Evolutionary conservation across 2,888 invertebrate species (phyloP).

Genomic region (Athalia cordata): DNA sequence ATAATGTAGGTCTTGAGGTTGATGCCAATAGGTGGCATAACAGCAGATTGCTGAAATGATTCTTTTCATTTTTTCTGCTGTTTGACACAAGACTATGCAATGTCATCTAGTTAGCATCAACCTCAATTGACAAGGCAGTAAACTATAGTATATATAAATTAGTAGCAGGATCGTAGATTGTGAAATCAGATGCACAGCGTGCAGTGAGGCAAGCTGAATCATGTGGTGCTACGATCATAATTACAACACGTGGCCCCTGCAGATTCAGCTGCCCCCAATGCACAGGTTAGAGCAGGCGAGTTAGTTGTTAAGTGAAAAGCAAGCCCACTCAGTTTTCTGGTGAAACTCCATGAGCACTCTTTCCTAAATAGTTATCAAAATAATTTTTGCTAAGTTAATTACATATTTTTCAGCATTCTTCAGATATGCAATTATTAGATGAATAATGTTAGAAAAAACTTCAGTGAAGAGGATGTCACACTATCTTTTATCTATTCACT

Average conservation of each 20-base stretch:
- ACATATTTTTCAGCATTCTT: too few species aligned
- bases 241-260: slow-evolving; percentile 76
- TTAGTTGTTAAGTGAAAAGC: slow-evolving; percentile 61
- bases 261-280: slow-evolving; percentile 76
- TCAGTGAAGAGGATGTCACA: too few species aligned
- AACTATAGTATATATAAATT: neutral
- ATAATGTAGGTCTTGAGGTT: too few species aligned
- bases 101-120: too few species aligned
- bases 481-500: too few species aligned
- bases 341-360: neutral
- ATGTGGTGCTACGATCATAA: slow-evolving; percentile 81
- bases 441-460: too few species aligned
- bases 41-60: too few species aligned
- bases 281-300: slow-evolving; percentile 58
- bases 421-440: too few species aligned
- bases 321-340: slow-evolving; percentile 46
- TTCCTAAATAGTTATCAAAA: slow-evolving; percentile 3
- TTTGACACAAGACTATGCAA: too few species aligned
- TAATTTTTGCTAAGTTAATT: too few species aligned
- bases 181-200: slow-evolving; percentile 57
- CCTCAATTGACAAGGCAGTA: neutral
- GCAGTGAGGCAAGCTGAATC: slow-evolving; percentile 80
- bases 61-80: too few species aligned
- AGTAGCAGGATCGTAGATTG: slow-evolving; percentile 25
- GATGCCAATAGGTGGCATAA: too few species aligned